These are phyloP conservation scores for Pseudoips prasinana DNA, from an alignment of 2,888 invertebrate species.

Conservation along the genomic window DNA sequence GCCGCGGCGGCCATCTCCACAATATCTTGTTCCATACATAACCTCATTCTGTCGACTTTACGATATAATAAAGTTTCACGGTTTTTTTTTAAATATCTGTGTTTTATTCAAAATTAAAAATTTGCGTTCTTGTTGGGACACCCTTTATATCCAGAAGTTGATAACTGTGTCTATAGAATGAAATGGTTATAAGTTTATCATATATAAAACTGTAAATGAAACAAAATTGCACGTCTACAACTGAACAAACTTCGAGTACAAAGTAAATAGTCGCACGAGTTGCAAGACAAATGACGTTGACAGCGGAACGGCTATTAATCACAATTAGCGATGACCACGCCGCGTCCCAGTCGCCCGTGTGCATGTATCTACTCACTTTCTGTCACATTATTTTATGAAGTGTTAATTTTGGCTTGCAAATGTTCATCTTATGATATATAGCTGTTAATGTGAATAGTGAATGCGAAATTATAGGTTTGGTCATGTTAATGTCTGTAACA, in stretches of 20 bases:
- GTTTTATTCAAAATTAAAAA: too few relatives aligned
- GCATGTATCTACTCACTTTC: conserved; percentile 34
- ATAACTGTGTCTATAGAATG: too few relatives aligned
- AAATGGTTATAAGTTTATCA: too few relatives aligned
- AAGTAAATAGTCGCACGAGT: conserved; percentile 62
- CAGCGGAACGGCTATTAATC: conserved; percentile 61
- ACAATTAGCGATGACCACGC: conserved; percentile 67
- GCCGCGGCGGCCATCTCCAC: too few relatives aligned
- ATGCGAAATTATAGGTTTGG: not conserved
- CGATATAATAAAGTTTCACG: too few relatives aligned
- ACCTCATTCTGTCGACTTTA: too few relatives aligned
- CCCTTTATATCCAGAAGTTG: too few relatives aligned
- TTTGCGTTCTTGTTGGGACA: too few relatives aligned
- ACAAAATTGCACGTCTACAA: conserved; percentile 43
- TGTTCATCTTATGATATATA: conserved; percentile 13
- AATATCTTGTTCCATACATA: too few relatives aligned
- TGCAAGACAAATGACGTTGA: conserved; percentile 69
- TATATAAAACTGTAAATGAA: too few relatives aligned
- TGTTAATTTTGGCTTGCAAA: conserved; percentile 29
- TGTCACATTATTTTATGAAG: conserved; percentile 35
- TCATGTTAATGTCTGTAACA: not conserved
- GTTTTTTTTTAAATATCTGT: too few relatives aligned
- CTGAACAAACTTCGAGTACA: conserved; percentile 44
- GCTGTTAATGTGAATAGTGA: conserved; percentile 3
- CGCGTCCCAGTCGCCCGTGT: conserved; percentile 36